Percentiles rank a stretch among this genome's conserved stretches.
These are phyloP conservation scores for Leuctra nigra DNA, from an alignment of 2,888 invertebrate genomes.

Conservation along the genomic window DNA sequence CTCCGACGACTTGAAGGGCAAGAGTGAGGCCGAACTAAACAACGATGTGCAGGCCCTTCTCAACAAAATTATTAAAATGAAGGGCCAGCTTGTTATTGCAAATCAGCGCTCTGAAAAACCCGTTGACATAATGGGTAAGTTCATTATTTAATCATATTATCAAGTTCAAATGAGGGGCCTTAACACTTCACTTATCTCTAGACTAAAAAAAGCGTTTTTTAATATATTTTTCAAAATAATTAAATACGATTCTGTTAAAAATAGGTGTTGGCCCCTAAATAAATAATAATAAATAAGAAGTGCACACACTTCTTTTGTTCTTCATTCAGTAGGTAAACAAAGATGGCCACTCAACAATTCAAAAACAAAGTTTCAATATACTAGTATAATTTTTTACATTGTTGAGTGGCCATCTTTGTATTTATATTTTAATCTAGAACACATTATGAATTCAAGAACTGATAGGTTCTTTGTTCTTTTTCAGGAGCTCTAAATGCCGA, in stretches of 20 bases:
- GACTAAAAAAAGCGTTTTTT: no score
- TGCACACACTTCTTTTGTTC: no score
- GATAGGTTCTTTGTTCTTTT: background rate
- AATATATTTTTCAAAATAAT: slow-evolving; percentile 9
- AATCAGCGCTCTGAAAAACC: slow-evolving; percentile 54
- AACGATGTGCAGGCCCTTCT: slow-evolving; percentile 49
- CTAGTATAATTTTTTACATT: no score
- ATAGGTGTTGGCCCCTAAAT: background rate
- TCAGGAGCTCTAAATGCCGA: slow-evolving; percentile 19
- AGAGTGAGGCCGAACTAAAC: slow-evolving; percentile 33
- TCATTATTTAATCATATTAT: background rate
- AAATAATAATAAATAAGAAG: no score
- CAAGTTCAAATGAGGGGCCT: slow-evolving; percentile 1
- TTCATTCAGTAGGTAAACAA: no score
- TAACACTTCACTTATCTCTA: no score
- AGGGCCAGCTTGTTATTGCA: slow-evolving; percentile 52
- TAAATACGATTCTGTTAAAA: background rate
- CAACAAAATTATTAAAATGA: slow-evolving; percentile 57
- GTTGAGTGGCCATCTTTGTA: no score
- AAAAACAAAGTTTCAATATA: no score
- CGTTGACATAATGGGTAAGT: slow-evolving; percentile 49
- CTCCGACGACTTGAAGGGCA: slow-evolving; percentile 32
- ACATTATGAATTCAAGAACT: no score
- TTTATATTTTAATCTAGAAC: no score
- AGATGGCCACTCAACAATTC: no score